Evolutionary conservation across 2,113 vertebrate species (phyloP).

Genomic region (Physeter macrocephalus): DNA sequence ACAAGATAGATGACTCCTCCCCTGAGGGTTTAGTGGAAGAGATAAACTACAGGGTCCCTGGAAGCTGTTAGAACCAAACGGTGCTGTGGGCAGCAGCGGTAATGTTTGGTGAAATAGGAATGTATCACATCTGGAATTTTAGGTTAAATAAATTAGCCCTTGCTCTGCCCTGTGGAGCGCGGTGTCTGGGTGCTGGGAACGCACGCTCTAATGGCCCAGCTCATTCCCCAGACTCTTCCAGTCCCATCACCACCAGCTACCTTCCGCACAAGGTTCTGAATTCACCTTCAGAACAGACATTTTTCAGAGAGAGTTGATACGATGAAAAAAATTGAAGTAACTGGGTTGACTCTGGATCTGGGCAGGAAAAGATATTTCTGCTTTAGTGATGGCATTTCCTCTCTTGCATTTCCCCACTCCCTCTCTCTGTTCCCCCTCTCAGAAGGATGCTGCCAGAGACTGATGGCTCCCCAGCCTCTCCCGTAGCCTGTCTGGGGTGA

Average conservation of each 20-base stretch:
- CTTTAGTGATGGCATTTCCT: background rate
- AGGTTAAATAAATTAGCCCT: background rate
- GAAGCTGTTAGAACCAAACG: background rate
- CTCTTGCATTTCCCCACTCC: background rate
- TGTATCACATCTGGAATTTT: background rate
- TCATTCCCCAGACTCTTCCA: background rate
- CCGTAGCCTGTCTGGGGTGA: background rate
- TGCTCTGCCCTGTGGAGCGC: background rate
- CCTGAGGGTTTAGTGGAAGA: background rate
- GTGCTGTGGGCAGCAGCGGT: background rate
- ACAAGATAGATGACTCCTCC: background rate
- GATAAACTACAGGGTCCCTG: background rate
- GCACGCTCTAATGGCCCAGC: rapidly evolving
- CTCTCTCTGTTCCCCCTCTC: background rate
- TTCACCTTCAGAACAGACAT: background rate
- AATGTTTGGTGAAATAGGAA: background rate
- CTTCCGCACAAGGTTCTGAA: background rate
- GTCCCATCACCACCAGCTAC: rapidly evolving
- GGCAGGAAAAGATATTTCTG: background rate
- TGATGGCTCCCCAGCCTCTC: background rate
- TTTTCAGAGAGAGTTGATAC: background rate
- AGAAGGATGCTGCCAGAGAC: background rate
- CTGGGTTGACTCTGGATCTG: background rate
- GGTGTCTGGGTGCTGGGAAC: rapidly evolving
- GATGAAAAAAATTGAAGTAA: background rate